A percentile compares a stretch with the other conserved stretches of the same genome.
Conservation (phyloP, 1,140 invertebrate genomes). For the Leguminivora glycinivorella region DNA sequence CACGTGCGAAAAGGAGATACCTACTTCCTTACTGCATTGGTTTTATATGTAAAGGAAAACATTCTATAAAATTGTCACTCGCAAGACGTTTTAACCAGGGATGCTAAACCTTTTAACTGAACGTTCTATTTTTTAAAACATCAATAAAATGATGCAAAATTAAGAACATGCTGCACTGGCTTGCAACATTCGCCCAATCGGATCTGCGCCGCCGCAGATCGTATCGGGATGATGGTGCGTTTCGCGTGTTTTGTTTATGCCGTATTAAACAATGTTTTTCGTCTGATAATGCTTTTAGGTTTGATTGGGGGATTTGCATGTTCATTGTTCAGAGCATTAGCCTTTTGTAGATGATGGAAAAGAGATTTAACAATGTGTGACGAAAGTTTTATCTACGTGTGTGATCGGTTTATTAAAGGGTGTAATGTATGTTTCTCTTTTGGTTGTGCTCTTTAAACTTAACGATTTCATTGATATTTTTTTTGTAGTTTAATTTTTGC, state of each 20-base stretch:
- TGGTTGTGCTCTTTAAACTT: no score
- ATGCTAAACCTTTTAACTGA: no score
- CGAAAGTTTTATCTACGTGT: neutral
- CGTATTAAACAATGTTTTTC: slow-evolving; percentile 14
- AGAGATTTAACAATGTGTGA: neutral
- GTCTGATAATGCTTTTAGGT: slow-evolving; percentile 10
- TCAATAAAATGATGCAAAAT: neutral
- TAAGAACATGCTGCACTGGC: neutral
- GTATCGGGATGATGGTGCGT: slow-evolving; percentile 65
- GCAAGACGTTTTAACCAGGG: no score
- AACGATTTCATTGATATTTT: no score
- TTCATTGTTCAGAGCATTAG: slow-evolving; percentile 10
- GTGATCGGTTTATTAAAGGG: neutral
- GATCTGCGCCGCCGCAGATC: slow-evolving; percentile 42
- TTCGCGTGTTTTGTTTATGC: slow-evolving; percentile 40
- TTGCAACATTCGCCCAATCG: neutral
- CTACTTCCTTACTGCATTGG: no score
- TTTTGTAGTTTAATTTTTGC: no score
- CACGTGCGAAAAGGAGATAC: no score
- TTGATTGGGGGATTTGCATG: slow-evolving; percentile 22
- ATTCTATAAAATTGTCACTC: no score
- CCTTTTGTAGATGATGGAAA: neutral
- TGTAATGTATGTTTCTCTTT: neutral
- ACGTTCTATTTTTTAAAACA: no score
- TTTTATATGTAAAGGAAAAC: no score